These are phyloP conservation scores for Tetrapedia diversipes DNA, from an alignment of 2,888 invertebrate genomes.

Conservation along the genomic window DNA sequence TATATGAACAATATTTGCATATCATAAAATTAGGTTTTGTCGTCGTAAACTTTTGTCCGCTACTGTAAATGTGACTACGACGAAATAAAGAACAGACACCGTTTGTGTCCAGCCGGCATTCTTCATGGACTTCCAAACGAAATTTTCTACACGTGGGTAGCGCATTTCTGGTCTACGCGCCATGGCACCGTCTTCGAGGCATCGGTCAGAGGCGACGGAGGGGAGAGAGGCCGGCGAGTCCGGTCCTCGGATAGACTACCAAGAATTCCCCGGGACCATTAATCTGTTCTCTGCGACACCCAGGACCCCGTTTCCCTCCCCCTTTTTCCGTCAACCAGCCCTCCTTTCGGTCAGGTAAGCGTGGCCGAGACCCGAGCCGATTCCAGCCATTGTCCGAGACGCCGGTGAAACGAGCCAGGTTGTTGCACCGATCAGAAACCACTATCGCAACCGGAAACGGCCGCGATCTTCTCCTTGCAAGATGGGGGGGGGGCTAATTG, in stretches of 20 bases:
- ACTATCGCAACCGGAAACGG: slow-evolving; percentile 37
- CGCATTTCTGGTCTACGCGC: slow-evolving; percentile 61
- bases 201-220: slow-evolving; percentile 17
- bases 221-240: slow-evolving; percentile 47
- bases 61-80: no score
- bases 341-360: slow-evolving; percentile 65
- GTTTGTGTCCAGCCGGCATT: neutral
- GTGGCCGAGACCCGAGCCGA: slow-evolving; percentile 61
- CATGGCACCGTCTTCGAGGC: slow-evolving; percentile 63
- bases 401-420: slow-evolving; percentile 65
- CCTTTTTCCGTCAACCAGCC: slow-evolving; percentile 42
- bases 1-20: no score
- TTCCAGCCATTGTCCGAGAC: slow-evolving; percentile 67
- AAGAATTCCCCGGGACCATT: slow-evolving; percentile 80
- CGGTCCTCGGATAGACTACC: slow-evolving; percentile 73
- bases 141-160: slow-evolving; percentile 60
- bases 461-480: slow-evolving; percentile 7
- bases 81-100: neutral
- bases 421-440: slow-evolving; percentile 54
- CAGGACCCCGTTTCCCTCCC: slow-evolving; percentile 59
- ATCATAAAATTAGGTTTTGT: no score
- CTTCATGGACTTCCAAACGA: slow-evolving; percentile 33
- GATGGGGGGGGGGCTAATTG: slow-evolving; percentile 37
- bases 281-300: slow-evolving; percentile 81
- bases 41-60: no score